phyloP scores from a whole-genome alignment of 2,797 vertebrate species.

The Percopsis omiscomaycus region DNA sequence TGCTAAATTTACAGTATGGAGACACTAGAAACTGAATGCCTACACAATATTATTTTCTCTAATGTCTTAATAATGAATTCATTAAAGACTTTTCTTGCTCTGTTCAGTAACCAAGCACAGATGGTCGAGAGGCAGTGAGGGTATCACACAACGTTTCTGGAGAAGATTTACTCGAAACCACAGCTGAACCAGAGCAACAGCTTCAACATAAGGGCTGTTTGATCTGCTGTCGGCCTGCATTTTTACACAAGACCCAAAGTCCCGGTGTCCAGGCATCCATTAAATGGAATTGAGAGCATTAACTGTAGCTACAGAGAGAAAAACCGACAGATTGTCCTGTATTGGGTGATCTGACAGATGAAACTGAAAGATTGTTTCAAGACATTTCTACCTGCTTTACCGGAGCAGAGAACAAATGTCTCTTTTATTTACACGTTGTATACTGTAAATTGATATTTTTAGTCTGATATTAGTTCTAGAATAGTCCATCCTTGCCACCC shows the following conservation, averaged over 20 bases:
- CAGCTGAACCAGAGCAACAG: conserved; percentile 48
- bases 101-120: conserved; percentile 60
- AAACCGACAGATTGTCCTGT: conserved; percentile 44
- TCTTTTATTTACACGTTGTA: too few relatives aligned
- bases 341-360: background rate
- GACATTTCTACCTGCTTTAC: too few relatives aligned
- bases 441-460: too few relatives aligned
- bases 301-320: conserved; percentile 23
- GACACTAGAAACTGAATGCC: conserved; percentile 37
- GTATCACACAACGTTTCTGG: conserved; percentile 40
- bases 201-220: conserved; percentile 53
- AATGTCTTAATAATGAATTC: conserved; percentile 30
- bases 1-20: conserved; percentile 4
- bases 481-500: too few relatives aligned
- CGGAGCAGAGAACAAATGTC: too few relatives aligned
- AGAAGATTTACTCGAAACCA: conserved; percentile 56
- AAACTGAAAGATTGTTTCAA: too few relatives aligned
- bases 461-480: too few relatives aligned
- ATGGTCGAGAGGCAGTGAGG: conserved; percentile 51
- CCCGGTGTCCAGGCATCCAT: conserved; percentile 35
- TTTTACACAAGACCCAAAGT: conserved; percentile 36
- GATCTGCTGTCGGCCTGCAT: conserved; percentile 53
- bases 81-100: conserved; percentile 39
- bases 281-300: conserved; percentile 49
- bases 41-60: conserved; percentile 40